phyloP scores from a whole-genome alignment of 2,888 invertebrate species.

The Cyclophora punctaria region DNA sequence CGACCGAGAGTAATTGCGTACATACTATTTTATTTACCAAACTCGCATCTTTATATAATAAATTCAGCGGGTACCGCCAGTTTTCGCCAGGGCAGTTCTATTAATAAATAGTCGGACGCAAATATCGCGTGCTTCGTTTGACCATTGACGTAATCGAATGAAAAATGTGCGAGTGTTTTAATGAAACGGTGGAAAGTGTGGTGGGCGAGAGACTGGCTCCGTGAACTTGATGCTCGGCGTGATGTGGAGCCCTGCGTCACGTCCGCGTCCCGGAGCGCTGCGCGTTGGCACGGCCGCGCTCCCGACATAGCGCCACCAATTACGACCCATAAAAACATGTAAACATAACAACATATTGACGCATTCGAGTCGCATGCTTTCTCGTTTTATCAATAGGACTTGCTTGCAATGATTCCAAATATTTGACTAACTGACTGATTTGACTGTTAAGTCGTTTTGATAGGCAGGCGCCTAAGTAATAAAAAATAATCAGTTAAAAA shows the following conservation, averaged over 20 bases:
- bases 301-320: slow-evolving; percentile 29
- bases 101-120: slow-evolving; percentile 63
- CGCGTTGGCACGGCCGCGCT: slow-evolving; percentile 16
- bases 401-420: too few species aligned
- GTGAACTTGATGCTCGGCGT: slow-evolving; percentile 46
- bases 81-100: slow-evolving; percentile 64
- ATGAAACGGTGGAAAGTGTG: slow-evolving; percentile 55
- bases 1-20: slow-evolving; percentile 44
- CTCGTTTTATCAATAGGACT: too few species aligned
- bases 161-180: slow-evolving; percentile 67
- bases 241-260: slow-evolving; percentile 8
- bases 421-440: too few species aligned
- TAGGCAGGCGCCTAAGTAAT: too few species aligned
- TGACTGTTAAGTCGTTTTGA: too few species aligned
- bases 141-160: slow-evolving; percentile 69
- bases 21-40: slow-evolving; percentile 67
- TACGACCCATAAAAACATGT: slow-evolving; percentile 44
- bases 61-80: slow-evolving; percentile 56
- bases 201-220: slow-evolving; percentile 45
- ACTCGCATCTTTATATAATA: slow-evolving; percentile 61
- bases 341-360: slow-evolving; percentile 40
- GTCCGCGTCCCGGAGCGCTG: slow-evolving; percentile 9
- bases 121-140: slow-evolving; percentile 63
- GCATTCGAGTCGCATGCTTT: slow-evolving; percentile 5
- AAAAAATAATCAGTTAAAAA: too few species aligned